Conservation (phyloP, 2,113 vertebrate genomes). For the Paraplagusia blochii region DNA sequence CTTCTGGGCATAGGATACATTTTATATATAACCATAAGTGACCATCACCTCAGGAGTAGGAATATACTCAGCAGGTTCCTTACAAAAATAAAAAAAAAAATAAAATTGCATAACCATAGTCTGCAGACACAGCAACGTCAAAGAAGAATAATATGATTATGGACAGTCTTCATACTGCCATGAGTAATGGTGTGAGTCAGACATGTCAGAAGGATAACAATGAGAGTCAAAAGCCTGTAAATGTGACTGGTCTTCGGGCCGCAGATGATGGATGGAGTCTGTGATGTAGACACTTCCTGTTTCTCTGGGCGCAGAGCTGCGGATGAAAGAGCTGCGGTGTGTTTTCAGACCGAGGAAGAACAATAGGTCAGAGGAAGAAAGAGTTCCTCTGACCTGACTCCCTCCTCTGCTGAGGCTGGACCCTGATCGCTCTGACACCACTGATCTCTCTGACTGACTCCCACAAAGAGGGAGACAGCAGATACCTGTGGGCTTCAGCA, state of each 20-base stretch:
- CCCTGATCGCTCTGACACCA: slow-evolving; percentile 62
- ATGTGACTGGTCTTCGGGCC: slow-evolving; percentile 66
- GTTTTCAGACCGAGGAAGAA: slow-evolving; percentile 74
- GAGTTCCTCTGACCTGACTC: slow-evolving; percentile 66
- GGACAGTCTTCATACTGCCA: slow-evolving; percentile 23
- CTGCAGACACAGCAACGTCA: not conserved
- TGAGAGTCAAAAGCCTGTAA: slow-evolving; percentile 65
- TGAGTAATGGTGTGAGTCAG: slow-evolving; percentile 38
- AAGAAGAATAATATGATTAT: slow-evolving; percentile 2
- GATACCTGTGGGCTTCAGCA: slow-evolving; percentile 54
- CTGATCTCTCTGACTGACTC: slow-evolving; percentile 64
- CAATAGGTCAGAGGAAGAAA: slow-evolving; percentile 76
- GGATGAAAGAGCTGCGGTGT: slow-evolving; percentile 68
- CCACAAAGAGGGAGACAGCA: slow-evolving; percentile 47
- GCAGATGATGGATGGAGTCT: slow-evolving; percentile 73
- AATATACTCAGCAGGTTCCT: too few species aligned
- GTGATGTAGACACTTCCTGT: slow-evolving; percentile 72
- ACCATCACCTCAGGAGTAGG: too few species aligned
- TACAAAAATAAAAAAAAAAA: not conserved
- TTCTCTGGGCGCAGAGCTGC: slow-evolving; percentile 62
- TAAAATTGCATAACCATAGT: not conserved
- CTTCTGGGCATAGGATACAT: too few species aligned
- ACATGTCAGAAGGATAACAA: slow-evolving; percentile 54
- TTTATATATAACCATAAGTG: too few species aligned
- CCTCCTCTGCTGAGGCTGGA: slow-evolving; percentile 52